Percentiles rank a stretch among this genome's conserved stretches.
phyloP scores from a whole-genome alignment of 2,888 invertebrate species.

The Lomographa bimaculata region DNA sequence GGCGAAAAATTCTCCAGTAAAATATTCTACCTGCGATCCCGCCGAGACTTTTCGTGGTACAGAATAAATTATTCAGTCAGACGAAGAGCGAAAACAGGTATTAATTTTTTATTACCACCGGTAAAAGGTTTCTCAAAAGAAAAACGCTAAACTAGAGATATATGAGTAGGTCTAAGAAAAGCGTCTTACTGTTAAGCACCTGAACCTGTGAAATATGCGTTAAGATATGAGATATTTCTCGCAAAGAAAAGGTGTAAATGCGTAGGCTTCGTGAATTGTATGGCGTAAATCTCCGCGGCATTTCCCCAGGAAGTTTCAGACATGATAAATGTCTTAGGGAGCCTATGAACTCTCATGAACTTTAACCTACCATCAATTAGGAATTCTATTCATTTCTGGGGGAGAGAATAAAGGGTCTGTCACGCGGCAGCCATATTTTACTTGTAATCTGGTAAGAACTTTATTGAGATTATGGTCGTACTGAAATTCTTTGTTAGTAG shows the following conservation, averaged over 20 bases:
- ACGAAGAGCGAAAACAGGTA: constrained; percentile 14
- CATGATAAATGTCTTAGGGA: constrained; percentile 17
- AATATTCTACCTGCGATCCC: constrained; percentile 6
- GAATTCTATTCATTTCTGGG: neutral
- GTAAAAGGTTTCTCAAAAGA: constrained; percentile 7
- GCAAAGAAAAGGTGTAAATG: constrained; percentile 9
- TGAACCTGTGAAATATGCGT: constrained; percentile 4
- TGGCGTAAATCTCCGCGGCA: constrained; percentile 13
- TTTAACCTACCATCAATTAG: constrained; percentile 11
- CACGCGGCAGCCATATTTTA: too few relatives aligned
- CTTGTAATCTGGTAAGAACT: too few relatives aligned
- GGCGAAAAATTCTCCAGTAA: constrained; percentile 7
- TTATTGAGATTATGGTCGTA: too few relatives aligned
- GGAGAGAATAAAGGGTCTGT: neutral
- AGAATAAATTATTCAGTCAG: constrained; percentile 34
- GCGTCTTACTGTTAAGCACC: neutral
- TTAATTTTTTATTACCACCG: constrained; percentile 12
- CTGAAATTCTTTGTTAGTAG: too few relatives aligned
- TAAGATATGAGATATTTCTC: constrained; percentile 4
- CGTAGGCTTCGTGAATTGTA: constrained; percentile 9
- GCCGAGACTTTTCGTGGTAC: constrained; percentile 24
- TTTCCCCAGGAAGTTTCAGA: constrained; percentile 10
- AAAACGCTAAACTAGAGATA: constrained; percentile 6
- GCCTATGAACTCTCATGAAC: constrained; percentile 12
- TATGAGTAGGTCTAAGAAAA: constrained; percentile 1